A percentile compares a stretch with the other conserved stretches of the same genome.
Conservation (phyloP, 2,888 invertebrate genomes). For the Orthosia gracilis region DNA sequence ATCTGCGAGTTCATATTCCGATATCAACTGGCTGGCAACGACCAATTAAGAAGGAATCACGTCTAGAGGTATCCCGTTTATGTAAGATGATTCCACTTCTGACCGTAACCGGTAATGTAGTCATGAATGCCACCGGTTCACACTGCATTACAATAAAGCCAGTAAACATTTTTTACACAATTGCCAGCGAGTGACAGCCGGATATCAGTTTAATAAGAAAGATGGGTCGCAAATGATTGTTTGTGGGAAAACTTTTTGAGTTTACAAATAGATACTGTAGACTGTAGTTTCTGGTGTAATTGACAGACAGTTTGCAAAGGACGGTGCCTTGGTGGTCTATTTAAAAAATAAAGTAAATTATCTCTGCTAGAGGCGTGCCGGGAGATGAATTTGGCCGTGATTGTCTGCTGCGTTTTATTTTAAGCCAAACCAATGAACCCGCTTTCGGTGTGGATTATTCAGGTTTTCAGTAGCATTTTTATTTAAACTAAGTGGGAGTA, state of each 20-base stretch:
- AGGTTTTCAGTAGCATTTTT: conserved; percentile 47
- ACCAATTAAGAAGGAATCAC: conserved; percentile 35
- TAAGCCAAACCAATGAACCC: conserved; percentile 78
- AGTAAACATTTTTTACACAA: conserved; percentile 45
- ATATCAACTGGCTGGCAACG: conserved; percentile 36
- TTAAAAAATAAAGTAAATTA: conserved; percentile 59
- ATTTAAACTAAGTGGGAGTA: conserved; percentile 5
- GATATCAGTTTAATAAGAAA: conserved; percentile 17
- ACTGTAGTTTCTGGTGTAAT: conserved; percentile 13
- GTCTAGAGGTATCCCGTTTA: conserved; percentile 70
- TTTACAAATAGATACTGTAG: conserved; percentile 27
- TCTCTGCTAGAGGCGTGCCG: conserved; percentile 58
- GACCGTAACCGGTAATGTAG: conserved; percentile 45
- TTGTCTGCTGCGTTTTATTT: conserved; percentile 76
- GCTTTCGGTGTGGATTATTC: conserved; percentile 53
- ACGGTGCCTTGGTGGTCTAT: conserved; percentile 41
- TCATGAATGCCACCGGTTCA: conserved; percentile 48
- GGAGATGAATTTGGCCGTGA: conserved; percentile 53
- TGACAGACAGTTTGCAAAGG: conserved; percentile 28
- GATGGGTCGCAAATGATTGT: conserved; percentile 5
- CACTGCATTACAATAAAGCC: conserved; percentile 49
- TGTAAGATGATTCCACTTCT: conserved; percentile 69
- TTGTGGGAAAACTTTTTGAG: not conserved
- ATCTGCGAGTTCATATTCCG: conserved; percentile 44
- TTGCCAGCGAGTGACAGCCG: conserved; percentile 11